These are phyloP conservation scores for Dicentrarchus labrax DNA, from an alignment of 2,113 vertebrate genomes.

Conservation along the genomic window DNA sequence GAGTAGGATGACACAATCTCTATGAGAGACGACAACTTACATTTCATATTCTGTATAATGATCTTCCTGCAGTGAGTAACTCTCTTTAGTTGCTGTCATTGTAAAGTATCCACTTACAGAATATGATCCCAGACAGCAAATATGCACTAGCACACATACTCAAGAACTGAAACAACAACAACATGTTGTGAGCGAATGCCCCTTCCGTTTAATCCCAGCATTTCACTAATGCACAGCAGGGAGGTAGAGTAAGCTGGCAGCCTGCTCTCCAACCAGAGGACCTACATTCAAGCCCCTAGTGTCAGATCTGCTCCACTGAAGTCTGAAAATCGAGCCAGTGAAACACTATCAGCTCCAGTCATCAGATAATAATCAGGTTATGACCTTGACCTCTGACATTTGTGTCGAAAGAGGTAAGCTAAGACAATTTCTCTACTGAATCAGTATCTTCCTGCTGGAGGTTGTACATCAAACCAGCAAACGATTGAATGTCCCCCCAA, in stretches of 20 bases:
- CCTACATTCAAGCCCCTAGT: conserved; percentile 12
- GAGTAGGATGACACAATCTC: not conserved
- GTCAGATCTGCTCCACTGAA: conserved; percentile 30
- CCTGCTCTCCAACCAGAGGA: conserved; percentile 21
- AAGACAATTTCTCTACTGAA: conserved; percentile 11
- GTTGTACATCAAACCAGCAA: conserved; percentile 4
- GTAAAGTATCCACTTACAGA: conserved; percentile 26
- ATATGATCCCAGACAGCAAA: conserved; percentile 38
- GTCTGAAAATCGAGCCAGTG: conserved; percentile 11
- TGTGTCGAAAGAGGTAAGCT: conserved; percentile 2
- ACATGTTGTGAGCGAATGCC: conserved; percentile 55
- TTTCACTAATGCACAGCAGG: conserved; percentile 63
- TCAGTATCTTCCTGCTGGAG: conserved; percentile 1
- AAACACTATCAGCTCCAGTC: conserved; percentile 17
- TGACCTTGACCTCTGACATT: conserved; percentile 40
- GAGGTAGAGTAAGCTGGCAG: conserved; percentile 44
- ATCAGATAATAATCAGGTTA: conserved; percentile 31
- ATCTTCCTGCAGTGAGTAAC: not conserved
- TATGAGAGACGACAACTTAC: conserved; percentile 2
- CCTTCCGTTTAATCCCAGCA: conserved; percentile 58
- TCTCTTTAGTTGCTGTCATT: not conserved
- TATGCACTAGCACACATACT: conserved; percentile 30
- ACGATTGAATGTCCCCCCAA: conserved; percentile 4
- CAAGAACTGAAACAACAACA: conserved; percentile 46
- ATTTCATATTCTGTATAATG: conserved; percentile 3